Evolutionary conservation across 2,113 vertebrate genomes (phyloP).

Genomic region (Amblyopsis rosae): DNA sequence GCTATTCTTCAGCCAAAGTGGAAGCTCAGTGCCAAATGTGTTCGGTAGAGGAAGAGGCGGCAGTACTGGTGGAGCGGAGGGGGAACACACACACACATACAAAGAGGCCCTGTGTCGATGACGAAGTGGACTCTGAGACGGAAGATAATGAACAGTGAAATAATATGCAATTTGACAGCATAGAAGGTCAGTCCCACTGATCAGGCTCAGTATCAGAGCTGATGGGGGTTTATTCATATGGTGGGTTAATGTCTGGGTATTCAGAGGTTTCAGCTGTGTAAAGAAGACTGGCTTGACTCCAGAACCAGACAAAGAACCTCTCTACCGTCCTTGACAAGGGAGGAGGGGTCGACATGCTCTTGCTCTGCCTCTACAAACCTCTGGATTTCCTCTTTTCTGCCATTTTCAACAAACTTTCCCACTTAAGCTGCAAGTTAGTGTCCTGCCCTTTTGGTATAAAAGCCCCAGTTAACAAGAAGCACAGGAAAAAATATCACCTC

Average conservation of each 20-base stretch:
- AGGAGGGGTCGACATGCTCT: constrained; percentile 50
- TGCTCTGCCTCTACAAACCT: constrained; percentile 38
- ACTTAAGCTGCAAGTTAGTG: constrained; percentile 41
- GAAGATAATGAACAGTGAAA: constrained; percentile 66
- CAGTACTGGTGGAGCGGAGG: constrained; percentile 22
- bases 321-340: constrained; percentile 60
- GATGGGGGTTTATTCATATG: constrained; percentile 49
- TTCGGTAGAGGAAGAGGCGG: constrained; percentile 52
- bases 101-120: constrained; percentile 66
- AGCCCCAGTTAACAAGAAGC: neutral
- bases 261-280: constrained; percentile 47
- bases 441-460: neutral
- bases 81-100: constrained; percentile 59
- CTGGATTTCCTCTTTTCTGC: constrained; percentile 58
- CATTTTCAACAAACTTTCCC: constrained; percentile 48
- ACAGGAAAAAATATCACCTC: constrained; percentile 18
- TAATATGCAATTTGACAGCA: constrained; percentile 61
- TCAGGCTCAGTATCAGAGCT: constrained; percentile 37
- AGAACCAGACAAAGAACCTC: constrained; percentile 65
- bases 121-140: constrained; percentile 26
- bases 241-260: constrained; percentile 48
- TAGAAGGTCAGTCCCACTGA: constrained; percentile 49
- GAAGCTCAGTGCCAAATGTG: constrained; percentile 60
- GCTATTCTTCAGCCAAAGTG: constrained; percentile 65
- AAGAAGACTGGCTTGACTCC: constrained; percentile 50